Conservation (phyloP, 2,888 invertebrate species). For the Cylindroiulus punctatus region DNA sequence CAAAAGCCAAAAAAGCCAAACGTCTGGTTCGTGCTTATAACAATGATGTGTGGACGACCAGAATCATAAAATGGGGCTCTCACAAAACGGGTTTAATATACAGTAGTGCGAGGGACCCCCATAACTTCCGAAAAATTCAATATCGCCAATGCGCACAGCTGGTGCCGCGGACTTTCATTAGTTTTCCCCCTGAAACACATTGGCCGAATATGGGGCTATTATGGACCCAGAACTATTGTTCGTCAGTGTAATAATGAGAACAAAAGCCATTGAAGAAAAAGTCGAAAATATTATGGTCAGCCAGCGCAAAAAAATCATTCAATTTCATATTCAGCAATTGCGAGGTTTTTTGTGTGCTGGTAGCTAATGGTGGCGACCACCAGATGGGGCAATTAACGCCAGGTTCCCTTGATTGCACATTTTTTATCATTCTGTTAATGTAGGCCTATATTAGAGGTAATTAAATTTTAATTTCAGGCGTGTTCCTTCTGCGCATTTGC, state of each 20-base stretch:
- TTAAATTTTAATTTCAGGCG: too few relatives aligned
- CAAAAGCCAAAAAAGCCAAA: not conserved
- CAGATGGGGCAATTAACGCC: constrained; percentile 25
- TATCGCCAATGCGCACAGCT: not conserved
- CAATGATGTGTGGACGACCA: constrained; percentile 7
- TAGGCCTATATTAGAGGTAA: not conserved
- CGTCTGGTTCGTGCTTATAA: constrained; percentile 1
- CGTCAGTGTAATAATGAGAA: constrained; percentile 10
- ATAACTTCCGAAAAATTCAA: constrained; percentile 25
- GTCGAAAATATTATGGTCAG: not conserved
- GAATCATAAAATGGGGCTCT: not conserved
- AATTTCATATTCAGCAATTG: constrained; percentile 21
- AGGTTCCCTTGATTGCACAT: not conserved
- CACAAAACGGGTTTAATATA: not conserved
- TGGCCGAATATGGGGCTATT: not conserved
- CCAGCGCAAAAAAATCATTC: constrained; percentile 28
- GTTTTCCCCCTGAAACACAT: constrained; percentile 18
- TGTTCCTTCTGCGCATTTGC: too few relatives aligned
- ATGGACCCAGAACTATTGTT: constrained; percentile 18
- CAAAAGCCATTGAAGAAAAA: not conserved
- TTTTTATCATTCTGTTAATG: not conserved
- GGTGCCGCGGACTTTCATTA: constrained; percentile 21
- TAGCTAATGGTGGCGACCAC: not conserved
- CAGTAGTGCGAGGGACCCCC: constrained; percentile 15
- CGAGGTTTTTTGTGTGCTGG: not conserved